Evolutionary conservation across 2,113 vertebrate species (phyloP).

Genomic region (Micronisus gabar): DNA sequence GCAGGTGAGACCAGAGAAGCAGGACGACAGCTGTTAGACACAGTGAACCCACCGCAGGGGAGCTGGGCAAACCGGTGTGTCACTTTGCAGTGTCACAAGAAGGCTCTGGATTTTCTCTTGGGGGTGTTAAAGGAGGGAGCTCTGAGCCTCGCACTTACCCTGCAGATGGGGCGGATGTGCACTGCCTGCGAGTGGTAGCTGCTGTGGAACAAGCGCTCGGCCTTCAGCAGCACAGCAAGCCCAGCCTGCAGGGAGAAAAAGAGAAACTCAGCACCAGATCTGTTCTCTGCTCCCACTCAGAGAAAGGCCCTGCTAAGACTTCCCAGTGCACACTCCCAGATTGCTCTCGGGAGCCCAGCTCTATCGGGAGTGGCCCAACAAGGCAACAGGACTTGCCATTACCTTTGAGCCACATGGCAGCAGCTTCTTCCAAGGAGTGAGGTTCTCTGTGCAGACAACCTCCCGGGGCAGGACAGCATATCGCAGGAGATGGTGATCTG

Average conservation of each 20-base stretch:
- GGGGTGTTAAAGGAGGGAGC: not conserved
- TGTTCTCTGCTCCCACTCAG: not conserved
- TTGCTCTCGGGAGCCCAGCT: not conserved
- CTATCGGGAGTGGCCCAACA: accelerated
- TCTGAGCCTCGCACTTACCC: conserved; percentile 62
- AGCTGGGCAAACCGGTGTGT: not conserved
- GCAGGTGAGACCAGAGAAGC: not conserved
- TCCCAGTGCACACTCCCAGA: accelerated
- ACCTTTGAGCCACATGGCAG: conserved; percentile 96
- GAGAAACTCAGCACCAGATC: not conserved
- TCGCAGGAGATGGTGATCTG: conserved; percentile 87
- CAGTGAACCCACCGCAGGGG: not conserved
- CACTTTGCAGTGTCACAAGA: not conserved
- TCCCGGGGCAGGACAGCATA: conserved; percentile 93
- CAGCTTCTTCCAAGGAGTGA: conserved; percentile 98
- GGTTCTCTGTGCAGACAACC: conserved; percentile 96
- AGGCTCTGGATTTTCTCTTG: not conserved
- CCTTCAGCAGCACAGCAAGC: conserved; percentile 91
- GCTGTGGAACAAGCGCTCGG: conserved; percentile 94
- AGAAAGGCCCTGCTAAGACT: not conserved
- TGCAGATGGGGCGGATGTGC: conserved; percentile 90
- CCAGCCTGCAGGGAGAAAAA: conserved; percentile 79
- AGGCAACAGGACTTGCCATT: not conserved
- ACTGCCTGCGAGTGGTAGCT: conserved; percentile 95
- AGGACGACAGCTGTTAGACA: not conserved